Evolutionary conservation across 1,140 invertebrate genomes (phyloP).

Genomic region (Ceratosolen fusciceps): DNA sequence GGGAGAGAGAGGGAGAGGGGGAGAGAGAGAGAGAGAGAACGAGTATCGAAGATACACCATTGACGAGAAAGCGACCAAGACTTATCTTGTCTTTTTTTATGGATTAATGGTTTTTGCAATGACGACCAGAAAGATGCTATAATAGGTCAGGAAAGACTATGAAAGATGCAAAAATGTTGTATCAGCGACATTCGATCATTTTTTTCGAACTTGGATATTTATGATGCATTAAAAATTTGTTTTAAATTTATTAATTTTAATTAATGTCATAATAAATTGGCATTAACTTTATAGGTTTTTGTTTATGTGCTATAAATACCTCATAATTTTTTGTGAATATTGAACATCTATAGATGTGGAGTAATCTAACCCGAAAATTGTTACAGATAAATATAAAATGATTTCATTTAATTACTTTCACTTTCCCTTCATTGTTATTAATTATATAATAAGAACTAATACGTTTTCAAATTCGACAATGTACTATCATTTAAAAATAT

Average conservation of each 20-base stretch:
- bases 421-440: too few relatives aligned
- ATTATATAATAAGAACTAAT: too few relatives aligned
- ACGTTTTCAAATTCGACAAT: too few relatives aligned
- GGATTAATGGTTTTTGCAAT: constrained; percentile 38
- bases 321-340: too few relatives aligned
- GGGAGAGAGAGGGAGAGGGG: not conserved
- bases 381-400: too few relatives aligned
- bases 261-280: constrained; percentile 27
- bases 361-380: too few relatives aligned
- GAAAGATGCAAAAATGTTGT: not conserved
- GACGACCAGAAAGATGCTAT: not conserved
- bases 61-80: not conserved
- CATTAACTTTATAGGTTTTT: constrained; percentile 40
- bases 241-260: constrained; percentile 37
- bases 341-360: too few relatives aligned
- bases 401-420: too few relatives aligned
- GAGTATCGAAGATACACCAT: not conserved
- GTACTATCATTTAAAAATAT: too few relatives aligned
- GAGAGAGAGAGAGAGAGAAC: not conserved
- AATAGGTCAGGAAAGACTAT: not conserved
- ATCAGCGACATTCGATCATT: constrained; percentile 3
- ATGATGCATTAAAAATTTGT: constrained; percentile 10
- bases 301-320: too few relatives aligned
- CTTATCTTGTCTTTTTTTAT: constrained; percentile 21
- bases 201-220: constrained; percentile 23